Evolutionary conservation across 2,888 invertebrate genomes (phyloP).

Genomic region (Rugalucina vietnamica): DNA sequence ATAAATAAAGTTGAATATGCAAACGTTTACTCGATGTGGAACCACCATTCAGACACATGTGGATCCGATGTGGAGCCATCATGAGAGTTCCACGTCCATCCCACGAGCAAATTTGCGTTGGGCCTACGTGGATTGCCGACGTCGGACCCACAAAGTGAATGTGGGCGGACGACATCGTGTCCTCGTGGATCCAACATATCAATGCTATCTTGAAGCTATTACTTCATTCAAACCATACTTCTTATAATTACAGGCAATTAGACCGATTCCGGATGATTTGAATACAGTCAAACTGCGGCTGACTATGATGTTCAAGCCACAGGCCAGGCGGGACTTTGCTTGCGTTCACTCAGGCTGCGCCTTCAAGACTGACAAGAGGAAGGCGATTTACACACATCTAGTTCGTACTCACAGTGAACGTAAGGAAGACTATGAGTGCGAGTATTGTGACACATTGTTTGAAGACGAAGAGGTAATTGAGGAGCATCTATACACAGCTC

Average conservation of each 20-base stretch:
- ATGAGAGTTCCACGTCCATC: no score
- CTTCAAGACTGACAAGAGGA: constrained; percentile 55
- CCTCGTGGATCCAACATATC: not conserved
- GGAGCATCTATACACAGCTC: constrained; percentile 42
- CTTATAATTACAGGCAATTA: not conserved
- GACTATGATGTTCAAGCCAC: constrained; percentile 46
- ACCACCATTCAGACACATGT: no score
- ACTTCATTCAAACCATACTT: not conserved
- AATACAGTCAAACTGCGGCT: not conserved
- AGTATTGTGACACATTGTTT: constrained; percentile 53
- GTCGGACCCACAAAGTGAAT: not conserved
- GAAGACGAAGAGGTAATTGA: constrained; percentile 48
- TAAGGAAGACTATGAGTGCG: constrained; percentile 62
- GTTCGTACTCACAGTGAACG: constrained; percentile 57
- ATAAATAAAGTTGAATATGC: no score
- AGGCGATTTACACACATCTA: constrained; percentile 59
- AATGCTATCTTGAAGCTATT: no score
- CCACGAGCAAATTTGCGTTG: no score
- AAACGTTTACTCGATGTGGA: no score
- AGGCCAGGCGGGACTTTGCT: constrained; percentile 35
- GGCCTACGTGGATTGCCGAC: not conserved
- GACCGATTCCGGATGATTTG: not conserved
- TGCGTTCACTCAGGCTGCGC: constrained; percentile 48
- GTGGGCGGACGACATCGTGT: not conserved
- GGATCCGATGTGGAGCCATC: no score